Conservation (phyloP, 2,797 vertebrate species). For the Champsocephalus gunnari region DNA sequence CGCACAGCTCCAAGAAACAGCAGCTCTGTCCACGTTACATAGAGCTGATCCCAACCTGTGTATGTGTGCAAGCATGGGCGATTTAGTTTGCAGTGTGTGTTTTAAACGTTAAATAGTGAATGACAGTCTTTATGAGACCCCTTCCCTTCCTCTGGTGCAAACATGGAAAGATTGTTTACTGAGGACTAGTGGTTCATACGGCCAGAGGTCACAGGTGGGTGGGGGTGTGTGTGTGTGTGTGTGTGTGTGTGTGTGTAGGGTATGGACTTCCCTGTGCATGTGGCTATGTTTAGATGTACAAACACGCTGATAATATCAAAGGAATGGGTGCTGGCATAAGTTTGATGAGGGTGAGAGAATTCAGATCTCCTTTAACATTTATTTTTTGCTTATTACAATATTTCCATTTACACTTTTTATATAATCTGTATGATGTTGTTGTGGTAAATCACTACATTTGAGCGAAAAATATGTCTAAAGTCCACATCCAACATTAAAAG, state of each 20-base stretch:
- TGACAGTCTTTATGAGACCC: conserved; percentile 76
- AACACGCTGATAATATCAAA: conserved; percentile 60
- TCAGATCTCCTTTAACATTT: not conserved
- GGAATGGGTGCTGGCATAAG: conserved; percentile 23
- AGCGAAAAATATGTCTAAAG: not conserved
- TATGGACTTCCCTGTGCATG: conserved; percentile 41
- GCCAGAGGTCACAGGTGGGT: conserved; percentile 66
- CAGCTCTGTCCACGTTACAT: conserved; percentile 66
- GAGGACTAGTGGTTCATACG: conserved; percentile 64
- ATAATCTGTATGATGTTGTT: not conserved
- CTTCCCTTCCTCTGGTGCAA: conserved; percentile 66
- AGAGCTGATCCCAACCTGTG: conserved; percentile 40
- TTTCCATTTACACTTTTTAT: not conserved
- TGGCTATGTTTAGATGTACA: conserved; percentile 65
- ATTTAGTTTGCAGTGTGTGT: conserved; percentile 53
- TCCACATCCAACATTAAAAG: not conserved
- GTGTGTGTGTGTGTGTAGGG: not conserved
- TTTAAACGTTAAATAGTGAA: conserved; percentile 74
- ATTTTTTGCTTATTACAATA: not conserved
- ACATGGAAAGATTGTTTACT: conserved; percentile 76
- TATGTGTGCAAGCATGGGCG: conserved; percentile 27
- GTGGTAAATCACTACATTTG: not conserved
- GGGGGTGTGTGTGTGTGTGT: conserved; percentile 49
- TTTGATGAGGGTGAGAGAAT: conserved; percentile 10
- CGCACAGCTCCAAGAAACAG: conserved; percentile 68